Base-by-base conservation (phyloP, 2,888 invertebrate genomes). In the Buathra laborator region DNA sequence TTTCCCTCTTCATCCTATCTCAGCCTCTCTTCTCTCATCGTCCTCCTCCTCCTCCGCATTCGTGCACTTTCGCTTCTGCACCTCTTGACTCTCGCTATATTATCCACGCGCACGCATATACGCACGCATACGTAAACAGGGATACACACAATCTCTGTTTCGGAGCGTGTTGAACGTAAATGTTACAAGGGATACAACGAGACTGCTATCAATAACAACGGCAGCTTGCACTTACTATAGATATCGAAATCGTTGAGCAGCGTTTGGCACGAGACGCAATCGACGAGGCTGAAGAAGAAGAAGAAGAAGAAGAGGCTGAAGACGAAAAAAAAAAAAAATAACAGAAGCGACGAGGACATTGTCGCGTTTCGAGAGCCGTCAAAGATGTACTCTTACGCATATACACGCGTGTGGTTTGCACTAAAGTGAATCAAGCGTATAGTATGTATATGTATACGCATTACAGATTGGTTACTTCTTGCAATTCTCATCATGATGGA, bases 81-180 rank as follows among this genome's bases (percentile, higher is more conserved):
- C 80, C 83, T 76, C 74, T 80, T 84, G 85, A 37, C 77, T 72
- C 83, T 74, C 74, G 16, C 72, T 29, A 75, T 81, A 76, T 88
- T 87, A 87, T 86, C 86, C 87, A 87, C 85, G 80, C 77, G 24
- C 24, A 72, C 37, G 16, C 7, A 43, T 9, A 29, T 37, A 5
- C 16, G 32, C 5, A 3, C 43, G 43, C 43, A 56, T 43, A 32
- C 72, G 14, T 37, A 12, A 53, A 53, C 46, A 37, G 59, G 16
- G 14, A 14, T 14, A 32, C 68, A 59, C 68, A 56, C 53, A 64
- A 66, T 72, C 79, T 71, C 46, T 12, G 44, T 12, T 24, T 3
- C 43, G 51, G 56, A 6, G 48, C 75, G 48, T 80, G 84, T 84
- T 72, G 72, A 77, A 68, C 83, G 74, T 70, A 83, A 83, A 78